Base-by-base conservation (phyloP, 2,113 vertebrate genomes). In the Lagopus muta region DNA sequence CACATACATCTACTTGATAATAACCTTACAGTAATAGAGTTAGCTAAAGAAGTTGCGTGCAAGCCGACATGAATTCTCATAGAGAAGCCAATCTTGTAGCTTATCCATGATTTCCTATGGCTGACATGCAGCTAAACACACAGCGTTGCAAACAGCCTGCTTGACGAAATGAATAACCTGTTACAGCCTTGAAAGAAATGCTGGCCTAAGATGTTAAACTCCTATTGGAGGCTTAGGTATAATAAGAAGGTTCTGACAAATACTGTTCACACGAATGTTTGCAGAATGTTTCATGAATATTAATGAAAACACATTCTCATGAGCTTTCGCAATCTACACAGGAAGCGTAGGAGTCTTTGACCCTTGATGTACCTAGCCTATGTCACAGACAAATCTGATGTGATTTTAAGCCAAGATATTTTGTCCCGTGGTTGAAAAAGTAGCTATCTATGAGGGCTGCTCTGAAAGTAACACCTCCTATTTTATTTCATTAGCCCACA, bases 141-240 rank as follows among this genome's bases (percentile, higher is more conserved):
- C 87, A 75, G 93, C 90, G 88, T 82, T 94, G 86, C 86, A 95
- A 97, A 95, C 93, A 94, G 80, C 86, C 94, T 94, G 86, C 90
- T 69, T 90, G 91, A 88, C 54, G 64, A 92, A 94, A 90, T 61
- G 86, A 92, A 69, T 96, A 94, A 95, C 93, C 89, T 92, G 79
- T 94, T 97, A 93, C 93, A 97, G 93, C 93, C 88, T 67, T 86
- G 92, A 95, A 94, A 95, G 82, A 86, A 96, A 82, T 25, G 70
- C 58, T 96, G 91, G 94, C 94, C 91, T 82, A 86, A 54, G 91
- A 95, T 91, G 90, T 90, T 96, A 94, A 93, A 93, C 77, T 79
- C 82, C 88, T 50, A 34, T 72, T 94, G 88, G 58, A 88, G 81
- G 70, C 76, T 95, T 91, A 90, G 91, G 76, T 95, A 90, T 90